phyloP scores from a whole-genome alignment of 2,113 vertebrate species.

The Aleadryas rufinucha region DNA sequence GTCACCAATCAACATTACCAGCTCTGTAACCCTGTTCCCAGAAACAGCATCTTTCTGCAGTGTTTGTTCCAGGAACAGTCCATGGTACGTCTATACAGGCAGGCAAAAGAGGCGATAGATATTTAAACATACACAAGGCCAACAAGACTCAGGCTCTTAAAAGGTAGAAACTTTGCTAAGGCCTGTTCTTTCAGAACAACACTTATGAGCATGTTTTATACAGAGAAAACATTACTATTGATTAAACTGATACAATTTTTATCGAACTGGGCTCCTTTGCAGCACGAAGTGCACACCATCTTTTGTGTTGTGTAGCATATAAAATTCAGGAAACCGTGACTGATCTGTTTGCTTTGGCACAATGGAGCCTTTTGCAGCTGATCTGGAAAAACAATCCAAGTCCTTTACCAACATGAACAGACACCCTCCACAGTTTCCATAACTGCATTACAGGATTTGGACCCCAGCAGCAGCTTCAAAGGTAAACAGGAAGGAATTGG shows the following conservation, averaged over 20 bases:
- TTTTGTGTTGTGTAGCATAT: neutral
- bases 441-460: neutral
- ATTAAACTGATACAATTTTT: conserved; percentile 23
- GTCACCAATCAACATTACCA: conserved; percentile 33
- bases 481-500: neutral
- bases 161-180: neutral
- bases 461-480: neutral
- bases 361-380: neutral
- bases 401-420: neutral
- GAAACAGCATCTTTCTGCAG: neutral
- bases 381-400: neutral
- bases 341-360: neutral
- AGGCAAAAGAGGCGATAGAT: neutral
- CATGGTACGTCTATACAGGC: neutral
- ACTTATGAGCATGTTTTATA: neutral
- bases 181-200: neutral
- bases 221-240: conserved; percentile 10
- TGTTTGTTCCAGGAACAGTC: conserved; percentile 23
- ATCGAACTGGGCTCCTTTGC: neutral
- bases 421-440: neutral
- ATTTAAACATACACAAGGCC: neutral
- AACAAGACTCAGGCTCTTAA: neutral
- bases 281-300: neutral
- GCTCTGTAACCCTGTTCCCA: conserved; percentile 26
- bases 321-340: neutral